Evolutionary conservation across 2,888 invertebrate species (phyloP).

Genomic region (Minunthozetes semirufus): DNA sequence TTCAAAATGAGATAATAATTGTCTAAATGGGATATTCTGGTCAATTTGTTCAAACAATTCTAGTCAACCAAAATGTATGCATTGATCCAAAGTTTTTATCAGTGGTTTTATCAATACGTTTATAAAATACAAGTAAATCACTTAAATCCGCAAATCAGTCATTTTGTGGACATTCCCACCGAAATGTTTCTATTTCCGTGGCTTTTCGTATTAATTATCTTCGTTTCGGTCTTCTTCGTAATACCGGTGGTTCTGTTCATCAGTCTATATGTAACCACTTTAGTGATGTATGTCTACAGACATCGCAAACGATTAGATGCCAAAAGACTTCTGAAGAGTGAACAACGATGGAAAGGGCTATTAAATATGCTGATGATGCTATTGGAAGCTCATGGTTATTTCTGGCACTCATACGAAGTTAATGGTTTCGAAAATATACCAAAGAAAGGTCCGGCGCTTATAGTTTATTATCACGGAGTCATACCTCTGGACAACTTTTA

Average conservation of each 20-base stretch:
- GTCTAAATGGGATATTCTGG: too few species aligned
- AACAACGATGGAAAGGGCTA: slow-evolving; percentile 55
- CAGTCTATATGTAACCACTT: slow-evolving; percentile 69
- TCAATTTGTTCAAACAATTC: neutral
- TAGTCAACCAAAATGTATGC: neutral
- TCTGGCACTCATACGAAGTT: slow-evolving; percentile 77
- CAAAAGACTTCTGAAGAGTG: neutral
- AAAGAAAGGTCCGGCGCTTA: slow-evolving; percentile 64
- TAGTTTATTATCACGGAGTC: slow-evolving; percentile 95
- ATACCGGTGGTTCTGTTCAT: slow-evolving; percentile 70
- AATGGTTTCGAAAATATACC: slow-evolving; percentile 86
- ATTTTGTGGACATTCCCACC: neutral
- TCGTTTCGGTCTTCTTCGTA: slow-evolving; percentile 55
- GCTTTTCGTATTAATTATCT: neutral
- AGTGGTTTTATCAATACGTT: neutral
- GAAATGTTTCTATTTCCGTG: slow-evolving; percentile 14
- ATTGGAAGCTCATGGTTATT: slow-evolving; percentile 94
- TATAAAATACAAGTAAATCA: neutral
- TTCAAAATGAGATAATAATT: too few species aligned
- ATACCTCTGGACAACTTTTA: slow-evolving; percentile 96
- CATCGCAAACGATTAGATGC: slow-evolving; percentile 51
- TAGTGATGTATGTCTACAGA: slow-evolving; percentile 78
- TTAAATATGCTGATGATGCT: slow-evolving; percentile 76
- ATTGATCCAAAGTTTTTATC: neutral
- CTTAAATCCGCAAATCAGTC: neutral